Conservation (phyloP, 2,113 vertebrate species). For the Muscicapa adusta region DNA sequence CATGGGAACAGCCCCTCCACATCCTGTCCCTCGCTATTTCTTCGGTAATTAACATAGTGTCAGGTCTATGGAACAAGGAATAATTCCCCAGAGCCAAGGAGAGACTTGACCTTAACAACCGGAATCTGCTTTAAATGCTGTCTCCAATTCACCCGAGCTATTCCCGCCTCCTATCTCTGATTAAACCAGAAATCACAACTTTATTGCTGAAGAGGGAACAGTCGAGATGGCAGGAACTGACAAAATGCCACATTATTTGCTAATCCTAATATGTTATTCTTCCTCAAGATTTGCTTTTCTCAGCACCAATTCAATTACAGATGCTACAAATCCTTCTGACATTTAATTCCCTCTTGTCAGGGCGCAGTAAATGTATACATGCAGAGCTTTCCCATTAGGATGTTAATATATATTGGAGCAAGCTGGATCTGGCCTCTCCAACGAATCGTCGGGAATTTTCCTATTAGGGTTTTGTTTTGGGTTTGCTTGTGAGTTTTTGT, state of each 20-base stretch:
- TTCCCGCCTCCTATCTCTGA: background rate
- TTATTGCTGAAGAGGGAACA: slow-evolving; percentile 64
- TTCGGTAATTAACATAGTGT: background rate
- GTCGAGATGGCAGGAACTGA: slow-evolving; percentile 67
- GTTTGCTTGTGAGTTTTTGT: background rate
- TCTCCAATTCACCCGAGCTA: background rate
- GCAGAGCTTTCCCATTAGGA: slow-evolving; percentile 88
- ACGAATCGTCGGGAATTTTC: background rate
- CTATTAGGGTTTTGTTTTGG: background rate
- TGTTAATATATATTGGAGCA: slow-evolving; percentile 81
- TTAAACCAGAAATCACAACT: slow-evolving; percentile 64
- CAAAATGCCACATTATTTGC: slow-evolving; percentile 86
- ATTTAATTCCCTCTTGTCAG: slow-evolving; percentile 91
- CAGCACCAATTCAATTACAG: slow-evolving; percentile 95
- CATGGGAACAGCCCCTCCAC: background rate
- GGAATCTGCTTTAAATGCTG: background rate
- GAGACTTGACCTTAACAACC: slow-evolving; percentile 37
- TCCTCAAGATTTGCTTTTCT: slow-evolving; percentile 87
- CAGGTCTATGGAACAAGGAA: background rate
- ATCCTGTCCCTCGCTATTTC: background rate
- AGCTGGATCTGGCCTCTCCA: slow-evolving; percentile 8
- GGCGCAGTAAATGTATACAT: slow-evolving; percentile 78
- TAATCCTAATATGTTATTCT: slow-evolving; percentile 91
- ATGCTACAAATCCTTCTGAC: slow-evolving; percentile 92
- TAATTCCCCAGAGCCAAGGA: background rate